Conservation (phyloP, 1,140 invertebrate genomes). For the Teleogryllus occipitalis region DNA sequence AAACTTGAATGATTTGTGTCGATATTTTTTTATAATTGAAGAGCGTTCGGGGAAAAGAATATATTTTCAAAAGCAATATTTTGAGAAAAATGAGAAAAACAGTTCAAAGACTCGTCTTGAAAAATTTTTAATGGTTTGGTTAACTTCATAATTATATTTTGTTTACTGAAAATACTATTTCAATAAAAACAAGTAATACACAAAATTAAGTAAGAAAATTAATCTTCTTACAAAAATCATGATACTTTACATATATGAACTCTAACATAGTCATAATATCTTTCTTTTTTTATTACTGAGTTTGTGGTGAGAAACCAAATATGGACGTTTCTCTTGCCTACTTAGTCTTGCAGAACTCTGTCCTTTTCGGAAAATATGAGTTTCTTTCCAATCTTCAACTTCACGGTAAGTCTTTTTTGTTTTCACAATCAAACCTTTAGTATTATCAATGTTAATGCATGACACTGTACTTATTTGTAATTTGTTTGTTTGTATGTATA, state of each 20-base stretch:
- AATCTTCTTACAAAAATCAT: background rate
- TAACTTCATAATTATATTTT: background rate
- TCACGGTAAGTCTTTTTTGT: background rate
- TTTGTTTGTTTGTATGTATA: too few relatives aligned
- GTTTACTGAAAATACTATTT: background rate
- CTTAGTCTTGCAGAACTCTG: background rate
- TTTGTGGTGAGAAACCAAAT: too few relatives aligned
- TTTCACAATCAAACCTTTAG: too few relatives aligned
- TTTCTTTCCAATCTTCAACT: slow-evolving; percentile 1
- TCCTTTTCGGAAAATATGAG: too few relatives aligned
- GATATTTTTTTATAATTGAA: background rate
- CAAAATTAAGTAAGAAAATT: background rate
- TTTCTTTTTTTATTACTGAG: background rate
- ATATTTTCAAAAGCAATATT: background rate
- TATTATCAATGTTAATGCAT: too few relatives aligned
- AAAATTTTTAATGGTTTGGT: background rate
- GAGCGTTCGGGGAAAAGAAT: background rate
- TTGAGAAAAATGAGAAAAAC: too few relatives aligned
- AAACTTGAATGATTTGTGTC: too few relatives aligned
- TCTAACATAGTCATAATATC: background rate
- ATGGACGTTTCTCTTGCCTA: background rate
- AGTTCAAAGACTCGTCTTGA: background rate
- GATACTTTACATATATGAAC: background rate
- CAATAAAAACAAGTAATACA: background rate
- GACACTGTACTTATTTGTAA: too few relatives aligned